phyloP scores from a whole-genome alignment of 64 coral and sea anemone genomes.

The Stylophora pistillata region DNA sequence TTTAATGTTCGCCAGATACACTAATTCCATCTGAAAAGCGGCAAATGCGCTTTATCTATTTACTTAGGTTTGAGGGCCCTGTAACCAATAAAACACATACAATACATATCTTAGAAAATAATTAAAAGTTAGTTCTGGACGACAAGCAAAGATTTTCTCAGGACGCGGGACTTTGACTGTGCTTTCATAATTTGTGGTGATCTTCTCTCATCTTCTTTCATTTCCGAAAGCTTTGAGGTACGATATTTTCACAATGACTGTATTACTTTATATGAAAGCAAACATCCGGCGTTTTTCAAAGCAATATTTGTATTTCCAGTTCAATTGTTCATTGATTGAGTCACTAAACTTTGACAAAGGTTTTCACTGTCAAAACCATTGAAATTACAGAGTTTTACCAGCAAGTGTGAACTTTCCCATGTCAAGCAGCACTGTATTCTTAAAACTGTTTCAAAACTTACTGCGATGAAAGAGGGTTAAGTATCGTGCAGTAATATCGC shows the following conservation, averaged over 20 bases:
- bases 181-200: no score
- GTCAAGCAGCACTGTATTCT: neutral
- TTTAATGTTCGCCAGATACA: no score
- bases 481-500: no score
- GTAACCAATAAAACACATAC: no score
- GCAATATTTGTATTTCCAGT: slow-evolving; percentile 28
- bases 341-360: neutral
- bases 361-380: neutral
- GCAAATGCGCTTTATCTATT: no score
- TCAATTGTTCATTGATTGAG: slow-evolving; percentile 6
- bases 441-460: neutral
- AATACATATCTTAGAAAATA: no score
- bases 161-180: no score
- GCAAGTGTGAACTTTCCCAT: neutral
- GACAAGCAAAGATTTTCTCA: no score
- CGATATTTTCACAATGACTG: neutral
- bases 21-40: no score
- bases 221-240: neutral
- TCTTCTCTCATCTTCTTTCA: no score
- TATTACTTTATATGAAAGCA: slow-evolving; percentile 8
- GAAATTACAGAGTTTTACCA: neutral
- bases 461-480: neutral
- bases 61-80: no score
- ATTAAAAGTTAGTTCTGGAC: no score
- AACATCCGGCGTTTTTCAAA: slow-evolving; percentile 15